Conservation (phyloP, 2,797 vertebrate species). For the Carduelis carduelis region DNA sequence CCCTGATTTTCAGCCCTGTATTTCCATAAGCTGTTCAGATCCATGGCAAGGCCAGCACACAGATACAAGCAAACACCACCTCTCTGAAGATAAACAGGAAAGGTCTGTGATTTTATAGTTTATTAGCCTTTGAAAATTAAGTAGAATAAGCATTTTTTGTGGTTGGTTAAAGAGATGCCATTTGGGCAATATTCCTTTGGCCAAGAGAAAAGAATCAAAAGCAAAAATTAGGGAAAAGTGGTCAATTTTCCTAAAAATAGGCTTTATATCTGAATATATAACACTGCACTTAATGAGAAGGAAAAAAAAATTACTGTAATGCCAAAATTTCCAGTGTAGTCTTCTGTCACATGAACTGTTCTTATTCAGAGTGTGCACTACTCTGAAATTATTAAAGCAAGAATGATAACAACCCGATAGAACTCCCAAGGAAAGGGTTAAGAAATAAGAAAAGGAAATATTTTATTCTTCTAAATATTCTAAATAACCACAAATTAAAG, state of each 20-base stretch:
- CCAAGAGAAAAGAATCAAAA: background rate
- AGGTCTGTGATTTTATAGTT: background rate
- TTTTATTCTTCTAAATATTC: background rate
- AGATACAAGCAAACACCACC: background rate
- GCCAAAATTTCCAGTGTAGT: background rate
- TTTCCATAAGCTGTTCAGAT: background rate
- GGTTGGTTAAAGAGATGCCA: background rate
- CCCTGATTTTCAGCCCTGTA: background rate
- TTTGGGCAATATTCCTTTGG: background rate
- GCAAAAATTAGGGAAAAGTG: background rate
- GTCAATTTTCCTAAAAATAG: background rate
- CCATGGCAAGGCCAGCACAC: background rate
- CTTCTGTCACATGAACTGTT: background rate
- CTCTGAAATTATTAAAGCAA: background rate
- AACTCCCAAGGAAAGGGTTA: background rate
- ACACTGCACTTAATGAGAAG: fast-evolving
- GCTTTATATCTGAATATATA: background rate
- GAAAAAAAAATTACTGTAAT: background rate
- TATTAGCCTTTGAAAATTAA: background rate
- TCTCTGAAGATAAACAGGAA: background rate
- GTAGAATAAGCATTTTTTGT: background rate
- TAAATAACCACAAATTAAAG: background rate
- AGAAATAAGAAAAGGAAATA: background rate
- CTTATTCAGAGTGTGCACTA: background rate
- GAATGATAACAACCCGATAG: background rate